Conservation (phyloP, 2,113 vertebrate genomes). For the Gymnobelideus leadbeateri region DNA sequence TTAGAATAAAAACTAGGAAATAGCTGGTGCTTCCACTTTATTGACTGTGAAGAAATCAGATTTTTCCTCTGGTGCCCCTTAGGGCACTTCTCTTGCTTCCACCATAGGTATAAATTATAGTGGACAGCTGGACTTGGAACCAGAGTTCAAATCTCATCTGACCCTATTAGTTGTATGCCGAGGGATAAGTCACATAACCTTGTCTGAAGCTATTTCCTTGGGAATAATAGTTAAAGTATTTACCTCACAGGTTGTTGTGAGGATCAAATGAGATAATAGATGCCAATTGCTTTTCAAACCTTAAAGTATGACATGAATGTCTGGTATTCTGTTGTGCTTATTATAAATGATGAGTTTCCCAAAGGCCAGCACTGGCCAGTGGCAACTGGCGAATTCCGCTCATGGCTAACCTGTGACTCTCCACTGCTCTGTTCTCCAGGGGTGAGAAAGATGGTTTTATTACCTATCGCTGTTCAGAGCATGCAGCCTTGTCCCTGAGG, state of each 20-base stretch:
- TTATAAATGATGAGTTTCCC: fast-evolving
- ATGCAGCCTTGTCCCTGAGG: constrained; percentile 86
- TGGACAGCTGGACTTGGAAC: not conserved
- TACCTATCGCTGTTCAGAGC: constrained; percentile 91
- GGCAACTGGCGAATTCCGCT: fast-evolving
- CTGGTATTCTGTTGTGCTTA: not conserved
- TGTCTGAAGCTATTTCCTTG: not conserved
- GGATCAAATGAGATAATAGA: fast-evolving
- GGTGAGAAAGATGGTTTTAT: constrained; percentile 95
- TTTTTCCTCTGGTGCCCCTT: not conserved
- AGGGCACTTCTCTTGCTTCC: not conserved
- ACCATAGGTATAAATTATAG: not conserved
- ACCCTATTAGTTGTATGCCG: not conserved
- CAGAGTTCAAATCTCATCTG: not conserved
- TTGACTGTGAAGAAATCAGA: not conserved
- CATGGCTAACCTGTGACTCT: fast-evolving
- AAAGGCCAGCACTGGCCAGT: not conserved
- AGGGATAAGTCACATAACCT: not conserved
- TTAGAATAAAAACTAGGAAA: not conserved
- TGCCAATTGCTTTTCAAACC: not conserved
- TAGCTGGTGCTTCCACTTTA: not conserved
- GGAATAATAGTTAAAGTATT: not conserved
- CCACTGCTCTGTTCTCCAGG: constrained; percentile 70
- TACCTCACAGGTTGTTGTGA: not conserved
- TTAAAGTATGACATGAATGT: not conserved